Evolutionary conservation across 2,113 vertebrate species (phyloP), one percentile per base, ranked within the genome.

Genomic region (Cyprinodon variegatus): DNA sequence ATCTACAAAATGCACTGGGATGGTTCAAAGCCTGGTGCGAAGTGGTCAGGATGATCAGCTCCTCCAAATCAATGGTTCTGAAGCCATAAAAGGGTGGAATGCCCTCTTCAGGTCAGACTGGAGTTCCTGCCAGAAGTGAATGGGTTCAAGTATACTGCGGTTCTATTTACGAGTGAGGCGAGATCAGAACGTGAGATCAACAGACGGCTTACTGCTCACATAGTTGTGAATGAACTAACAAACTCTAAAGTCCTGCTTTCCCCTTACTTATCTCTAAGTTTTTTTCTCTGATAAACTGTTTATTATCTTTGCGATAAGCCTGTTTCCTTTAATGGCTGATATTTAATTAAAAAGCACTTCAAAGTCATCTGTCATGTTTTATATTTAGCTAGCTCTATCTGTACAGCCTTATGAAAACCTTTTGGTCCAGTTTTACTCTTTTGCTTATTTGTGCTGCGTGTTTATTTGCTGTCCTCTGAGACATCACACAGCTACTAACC

Each of bases 401-500:
- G 65, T 59, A 45, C 69, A 60, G 12, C 57, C 59, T 66, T 69
- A 62, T 61, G 77, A 74, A 84, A 80, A 40, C 64, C 8, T 72
- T 78, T 66, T 78, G 63, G 68, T 79, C 63, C 78, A 57, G 79
- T 81, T 74, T 83, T 68, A 76, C 53, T 63, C 64, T 74, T 86
- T 67, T 88, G 83, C 70, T 79, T 73, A 62, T 60, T 12, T 81
- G 61, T 70, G 66, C 78, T 71, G 53, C 71, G 78, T 43, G 29
- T 80, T 71, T 81, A 76, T 68, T 71, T 57, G 5, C 74, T 81
- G 80, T 80, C 70, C 71, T 53, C 38, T 59, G 70, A 83, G 78
- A 72, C 76, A 57, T 68, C 40, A 67, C 76, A 69, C 38, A 83
- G 66, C 79, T 85, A 80, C 79, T 64, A 5, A 57, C 20, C 50